Conservation (phyloP, 1,140 invertebrate genomes). For the Neotoxoptera formosana region DNA sequence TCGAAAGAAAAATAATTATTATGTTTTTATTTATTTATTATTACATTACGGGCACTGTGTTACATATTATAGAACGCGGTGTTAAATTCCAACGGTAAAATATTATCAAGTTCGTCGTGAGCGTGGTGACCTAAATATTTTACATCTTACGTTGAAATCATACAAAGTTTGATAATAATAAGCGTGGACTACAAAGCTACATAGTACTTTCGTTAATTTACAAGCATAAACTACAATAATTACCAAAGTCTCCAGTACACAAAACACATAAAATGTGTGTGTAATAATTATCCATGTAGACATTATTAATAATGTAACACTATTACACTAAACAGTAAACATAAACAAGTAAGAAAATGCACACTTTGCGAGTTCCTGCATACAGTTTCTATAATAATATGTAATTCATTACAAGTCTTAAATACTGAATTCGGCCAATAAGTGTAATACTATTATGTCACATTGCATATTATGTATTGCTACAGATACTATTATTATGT, state of each 20-base stretch:
- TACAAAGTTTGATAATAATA: constrained; percentile 7
- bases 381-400: neutral
- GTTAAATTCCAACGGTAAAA: neutral
- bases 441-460: neutral
- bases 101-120: neutral
- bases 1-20: neutral
- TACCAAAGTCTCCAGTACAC: neutral
- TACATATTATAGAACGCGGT: neutral
- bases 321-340: constrained; percentile 12
- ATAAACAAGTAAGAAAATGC: neutral
- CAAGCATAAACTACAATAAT: constrained; percentile 16
- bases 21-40: neutral
- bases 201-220: constrained; percentile 4
- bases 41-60: neutral
- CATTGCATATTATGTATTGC: neutral
- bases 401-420: neutral
- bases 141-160: neutral
- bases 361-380: neutral
- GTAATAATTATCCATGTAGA: constrained; percentile 13
- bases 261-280: constrained; percentile 13
- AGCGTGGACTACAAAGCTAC: neutral
- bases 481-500: neutral
- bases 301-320: constrained; percentile 8
- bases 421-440: neutral
- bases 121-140: neutral